Evolutionary conservation across 2,888 invertebrate species (phyloP).

Genomic region (Drosophila nr. perissopoda): DNA sequence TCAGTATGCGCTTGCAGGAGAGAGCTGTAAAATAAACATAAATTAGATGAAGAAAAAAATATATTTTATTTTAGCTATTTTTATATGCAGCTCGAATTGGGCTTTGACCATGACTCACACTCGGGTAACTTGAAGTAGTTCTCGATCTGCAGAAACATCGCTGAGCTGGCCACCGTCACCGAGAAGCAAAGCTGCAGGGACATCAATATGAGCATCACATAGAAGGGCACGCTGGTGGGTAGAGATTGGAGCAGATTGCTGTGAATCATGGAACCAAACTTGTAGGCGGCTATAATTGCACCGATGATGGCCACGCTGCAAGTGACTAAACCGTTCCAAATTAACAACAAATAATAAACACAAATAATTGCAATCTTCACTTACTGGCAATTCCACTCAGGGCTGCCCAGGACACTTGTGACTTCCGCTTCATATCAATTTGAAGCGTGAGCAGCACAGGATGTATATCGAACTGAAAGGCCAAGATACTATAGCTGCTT

Average conservation of each 20-base stretch:
- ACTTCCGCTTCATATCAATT: constrained; percentile 94
- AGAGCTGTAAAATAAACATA: constrained; percentile 88
- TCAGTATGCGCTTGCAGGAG: constrained; percentile 89
- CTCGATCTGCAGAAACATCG: constrained; percentile 93
- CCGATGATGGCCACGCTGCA: constrained; percentile 88
- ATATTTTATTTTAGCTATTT: not conserved
- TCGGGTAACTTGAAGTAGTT: constrained; percentile 90
- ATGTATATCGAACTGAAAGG: constrained; percentile 92
- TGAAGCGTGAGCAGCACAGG: constrained; percentile 95
- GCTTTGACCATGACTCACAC: constrained; percentile 85
- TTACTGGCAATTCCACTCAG: constrained; percentile 89
- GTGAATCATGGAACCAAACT: constrained; percentile 88
- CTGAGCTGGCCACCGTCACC: constrained; percentile 91
- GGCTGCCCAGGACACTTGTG: constrained; percentile 90
- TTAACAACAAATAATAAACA: not conserved
- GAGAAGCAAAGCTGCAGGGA: constrained; percentile 92
- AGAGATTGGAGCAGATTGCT: constrained; percentile 89
- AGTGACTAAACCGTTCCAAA: constrained; percentile 84
- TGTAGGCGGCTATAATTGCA: constrained; percentile 87
- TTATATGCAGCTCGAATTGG: not conserved
- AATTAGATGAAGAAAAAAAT: not conserved
- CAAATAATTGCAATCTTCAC: constrained; percentile 43
- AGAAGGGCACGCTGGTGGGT: constrained; percentile 88
- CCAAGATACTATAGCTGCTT: constrained; percentile 88
- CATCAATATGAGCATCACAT: constrained; percentile 90